Percentiles rank a stretch among this genome's conserved stretches.
These are phyloP conservation scores for Spodoptera exigua DNA, from an alignment of 2,888 invertebrate genomes.

Conservation along the genomic window DNA sequence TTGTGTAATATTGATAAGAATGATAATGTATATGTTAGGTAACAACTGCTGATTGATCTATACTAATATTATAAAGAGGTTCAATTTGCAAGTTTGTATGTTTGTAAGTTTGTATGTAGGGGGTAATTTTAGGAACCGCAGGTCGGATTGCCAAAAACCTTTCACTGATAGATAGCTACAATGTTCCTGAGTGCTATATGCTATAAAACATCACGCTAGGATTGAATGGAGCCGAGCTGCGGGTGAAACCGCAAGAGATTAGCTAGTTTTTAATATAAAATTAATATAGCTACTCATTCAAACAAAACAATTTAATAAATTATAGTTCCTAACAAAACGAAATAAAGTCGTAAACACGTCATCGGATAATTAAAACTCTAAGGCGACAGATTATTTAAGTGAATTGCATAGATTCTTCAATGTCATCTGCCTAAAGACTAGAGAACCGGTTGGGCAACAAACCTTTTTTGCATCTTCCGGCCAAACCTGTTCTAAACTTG, in stretches of 20 bases:
- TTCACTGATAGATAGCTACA: too few relatives aligned
- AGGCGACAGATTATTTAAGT: slow-evolving; percentile 13
- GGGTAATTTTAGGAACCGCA: too few relatives aligned
- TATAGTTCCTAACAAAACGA: not conserved
- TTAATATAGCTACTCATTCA: too few relatives aligned
- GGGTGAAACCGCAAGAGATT: too few relatives aligned
- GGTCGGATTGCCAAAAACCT: too few relatives aligned
- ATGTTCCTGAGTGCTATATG: too few relatives aligned
- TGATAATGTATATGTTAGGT: slow-evolving; percentile 5
- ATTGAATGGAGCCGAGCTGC: too few relatives aligned
- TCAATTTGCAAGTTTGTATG: too few relatives aligned
- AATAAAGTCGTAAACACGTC: slow-evolving; percentile 27
- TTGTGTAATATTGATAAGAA: slow-evolving; percentile 24
- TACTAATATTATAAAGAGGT: slow-evolving; percentile 34
- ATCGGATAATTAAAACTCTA: slow-evolving; percentile 8
- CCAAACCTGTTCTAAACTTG: slow-evolving; percentile 69
- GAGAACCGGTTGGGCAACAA: slow-evolving; percentile 50
- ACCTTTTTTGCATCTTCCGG: slow-evolving; percentile 74
- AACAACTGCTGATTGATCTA: slow-evolving; percentile 34
- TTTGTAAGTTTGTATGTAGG: too few relatives aligned
- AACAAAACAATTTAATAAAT: too few relatives aligned
- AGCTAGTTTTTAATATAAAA: too few relatives aligned
- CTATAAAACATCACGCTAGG: too few relatives aligned
- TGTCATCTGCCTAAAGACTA: slow-evolving; percentile 56
- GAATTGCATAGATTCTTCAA: slow-evolving; percentile 46